These are phyloP conservation scores for Calameuta pallipes DNA, from an alignment of 2,888 invertebrate genomes.

Conservation along the genomic window DNA sequence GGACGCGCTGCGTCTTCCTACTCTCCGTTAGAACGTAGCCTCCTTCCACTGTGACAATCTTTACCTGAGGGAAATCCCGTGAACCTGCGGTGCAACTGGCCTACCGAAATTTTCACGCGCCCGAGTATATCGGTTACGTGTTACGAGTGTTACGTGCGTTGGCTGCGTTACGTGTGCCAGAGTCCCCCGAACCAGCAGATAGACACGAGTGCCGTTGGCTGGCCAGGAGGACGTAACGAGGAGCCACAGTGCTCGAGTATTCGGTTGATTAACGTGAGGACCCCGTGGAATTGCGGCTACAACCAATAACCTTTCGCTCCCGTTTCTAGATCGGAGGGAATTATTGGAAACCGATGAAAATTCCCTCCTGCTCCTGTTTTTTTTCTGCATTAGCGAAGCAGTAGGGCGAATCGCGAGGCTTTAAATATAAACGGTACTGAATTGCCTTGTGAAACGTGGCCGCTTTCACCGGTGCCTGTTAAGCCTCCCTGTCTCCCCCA, in stretches of 20 bases:
- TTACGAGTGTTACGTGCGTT: neutral
- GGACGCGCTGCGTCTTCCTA: neutral
- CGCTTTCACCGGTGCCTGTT: neutral
- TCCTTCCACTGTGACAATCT: neutral
- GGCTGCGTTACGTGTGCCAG: neutral
- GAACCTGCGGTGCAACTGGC: neutral
- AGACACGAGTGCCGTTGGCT: neutral
- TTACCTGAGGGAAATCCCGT: neutral
- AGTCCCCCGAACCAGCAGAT: neutral
- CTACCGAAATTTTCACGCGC: neutral
- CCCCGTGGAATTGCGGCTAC: neutral
- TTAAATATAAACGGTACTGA: neutral
- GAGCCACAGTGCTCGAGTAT: neutral
- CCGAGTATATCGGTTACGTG: neutral
- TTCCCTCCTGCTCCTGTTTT: constrained; percentile 1
- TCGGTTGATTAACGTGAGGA: neutral
- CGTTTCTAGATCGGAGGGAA: constrained; percentile 9
- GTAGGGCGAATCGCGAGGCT: neutral
- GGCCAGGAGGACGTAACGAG: neutral
- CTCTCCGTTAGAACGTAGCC: neutral
- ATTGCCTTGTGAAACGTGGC: neutral
- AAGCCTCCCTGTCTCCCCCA: neutral
- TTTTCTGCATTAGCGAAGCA: neutral
- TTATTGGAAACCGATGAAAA: constrained; percentile 33
- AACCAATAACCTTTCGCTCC: constrained; percentile 16